A percentile compares a stretch with the other conserved stretches of the same genome.
These are phyloP conservation scores for Prionace glauca DNA, from an alignment of 2,797 vertebrate genomes.

Conservation along the genomic window DNA sequence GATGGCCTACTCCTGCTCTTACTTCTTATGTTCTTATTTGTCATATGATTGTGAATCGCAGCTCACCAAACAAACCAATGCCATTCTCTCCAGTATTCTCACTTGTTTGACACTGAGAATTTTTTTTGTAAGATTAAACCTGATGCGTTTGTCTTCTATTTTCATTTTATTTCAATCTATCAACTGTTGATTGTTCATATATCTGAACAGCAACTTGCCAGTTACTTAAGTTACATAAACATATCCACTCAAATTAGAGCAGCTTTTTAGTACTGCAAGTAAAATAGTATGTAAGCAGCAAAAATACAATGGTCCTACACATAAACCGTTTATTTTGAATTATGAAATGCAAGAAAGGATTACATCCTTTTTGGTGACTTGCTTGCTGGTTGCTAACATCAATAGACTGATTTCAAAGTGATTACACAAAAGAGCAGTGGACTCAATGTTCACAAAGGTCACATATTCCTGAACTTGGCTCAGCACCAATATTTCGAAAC, in stretches of 20 bases:
- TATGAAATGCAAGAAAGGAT: not conserved
- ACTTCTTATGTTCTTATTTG: no score
- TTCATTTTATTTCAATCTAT: not conserved
- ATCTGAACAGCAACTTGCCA: not conserved
- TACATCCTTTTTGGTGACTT: not conserved
- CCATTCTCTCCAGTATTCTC: no score
- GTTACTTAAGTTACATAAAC: not conserved
- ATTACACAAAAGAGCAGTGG: not conserved
- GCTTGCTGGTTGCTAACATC: no score
- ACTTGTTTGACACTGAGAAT: no score
- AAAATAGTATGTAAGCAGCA: not conserved
- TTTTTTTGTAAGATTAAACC: no score
- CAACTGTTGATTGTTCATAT: not conserved
- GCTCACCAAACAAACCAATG: no score
- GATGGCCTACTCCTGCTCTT: no score
- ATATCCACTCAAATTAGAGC: not conserved
- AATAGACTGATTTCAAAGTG: no score
- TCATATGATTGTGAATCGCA: no score
- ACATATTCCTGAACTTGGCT: not conserved
- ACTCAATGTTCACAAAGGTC: not conserved
- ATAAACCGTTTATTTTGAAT: not conserved
- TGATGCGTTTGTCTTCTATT: not conserved
- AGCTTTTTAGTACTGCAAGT: not conserved
- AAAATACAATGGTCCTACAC: not conserved
- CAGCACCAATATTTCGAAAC: not conserved